Evolutionary conservation across 2,888 invertebrate genomes (phyloP).

Genomic region (Daptonema setosum): DNA sequence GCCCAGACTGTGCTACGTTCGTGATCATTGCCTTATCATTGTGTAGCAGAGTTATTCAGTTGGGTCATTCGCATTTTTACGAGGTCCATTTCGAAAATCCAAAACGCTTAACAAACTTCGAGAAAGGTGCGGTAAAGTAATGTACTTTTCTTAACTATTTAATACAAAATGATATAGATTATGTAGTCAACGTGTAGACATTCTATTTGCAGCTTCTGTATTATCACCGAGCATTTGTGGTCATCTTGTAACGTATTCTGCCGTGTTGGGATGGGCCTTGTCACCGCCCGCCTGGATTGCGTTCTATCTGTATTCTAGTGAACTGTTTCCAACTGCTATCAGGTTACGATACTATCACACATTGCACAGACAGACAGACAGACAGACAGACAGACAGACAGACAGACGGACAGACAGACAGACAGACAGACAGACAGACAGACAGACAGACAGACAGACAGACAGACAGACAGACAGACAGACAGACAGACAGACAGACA

Average conservation of each 20-base stretch:
- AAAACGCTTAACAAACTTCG: no score
- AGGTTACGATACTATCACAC: background rate
- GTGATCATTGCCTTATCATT: no score
- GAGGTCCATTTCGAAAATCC: no score
- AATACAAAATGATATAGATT: no score
- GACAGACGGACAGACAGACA: background rate
- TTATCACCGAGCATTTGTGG: background rate
- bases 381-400: background rate
- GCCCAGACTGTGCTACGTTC: no score
- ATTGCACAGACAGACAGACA: background rate
- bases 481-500: background rate
- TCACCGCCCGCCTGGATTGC: background rate
- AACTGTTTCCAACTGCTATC: background rate
- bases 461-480: background rate
- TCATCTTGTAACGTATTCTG: background rate
- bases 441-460: background rate
- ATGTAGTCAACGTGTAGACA: no score
- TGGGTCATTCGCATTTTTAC: no score
- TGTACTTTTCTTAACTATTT: no score
- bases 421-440: background rate
- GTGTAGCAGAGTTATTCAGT: no score
- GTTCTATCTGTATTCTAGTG: background rate
- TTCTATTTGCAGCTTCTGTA: no score
- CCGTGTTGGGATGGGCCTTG: background rate
- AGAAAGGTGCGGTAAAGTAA: no score